Evolutionary conservation across 1,140 invertebrate genomes (phyloP), one percentile per base, ranked within the genome.

Genomic region (Forficula auricularia): DNA sequence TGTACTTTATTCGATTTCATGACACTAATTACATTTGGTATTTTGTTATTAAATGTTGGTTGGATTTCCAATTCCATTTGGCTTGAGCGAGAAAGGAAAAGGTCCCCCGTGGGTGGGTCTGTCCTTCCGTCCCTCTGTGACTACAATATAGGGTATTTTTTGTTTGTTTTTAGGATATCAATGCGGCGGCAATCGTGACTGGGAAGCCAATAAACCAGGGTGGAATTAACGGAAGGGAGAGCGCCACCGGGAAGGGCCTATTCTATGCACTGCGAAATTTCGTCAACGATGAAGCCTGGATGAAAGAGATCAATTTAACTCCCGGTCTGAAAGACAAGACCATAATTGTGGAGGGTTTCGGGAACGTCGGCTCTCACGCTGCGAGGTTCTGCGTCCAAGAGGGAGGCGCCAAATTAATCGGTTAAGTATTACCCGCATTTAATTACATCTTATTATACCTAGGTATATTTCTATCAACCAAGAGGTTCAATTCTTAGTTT

Each of bases 211-310:
- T 92, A 33, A 65, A 70, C 41, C 60, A 68, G 18, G 73, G 72
- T 12, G 72, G 72, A 18, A 87, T 92, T 48, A 81, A 86, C 57
- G 88, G 88, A 1, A 66, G 86, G 33, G 71, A 77, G 16, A 79
- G 81, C n/a, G 86, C 87, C 6, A 91, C 86, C n/a, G 87, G 86
- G 12, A 66, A 83, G 47, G 88, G 88, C 14, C 71, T 90, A 0
- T 91, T 76, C 66, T 81, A 88, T 60, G 77, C 82, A 3, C 66
- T 83, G 12, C 71, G 80, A 40, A 72, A 79, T 44, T 91, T 90
- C 57, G 61, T 86, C 14, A 73, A 80, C 48, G 78, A 89, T 52
- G 67, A 73, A 6, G 67, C 72, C 10, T 89, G 79, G 64, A 89
- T 88, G 82, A 64, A 71, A 32, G 63, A 75, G 59, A 68, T 89